These are phyloP conservation scores for Sinocyclocheilus grahami DNA, from an alignment of 2,113 vertebrate species.

Conservation along the genomic window DNA sequence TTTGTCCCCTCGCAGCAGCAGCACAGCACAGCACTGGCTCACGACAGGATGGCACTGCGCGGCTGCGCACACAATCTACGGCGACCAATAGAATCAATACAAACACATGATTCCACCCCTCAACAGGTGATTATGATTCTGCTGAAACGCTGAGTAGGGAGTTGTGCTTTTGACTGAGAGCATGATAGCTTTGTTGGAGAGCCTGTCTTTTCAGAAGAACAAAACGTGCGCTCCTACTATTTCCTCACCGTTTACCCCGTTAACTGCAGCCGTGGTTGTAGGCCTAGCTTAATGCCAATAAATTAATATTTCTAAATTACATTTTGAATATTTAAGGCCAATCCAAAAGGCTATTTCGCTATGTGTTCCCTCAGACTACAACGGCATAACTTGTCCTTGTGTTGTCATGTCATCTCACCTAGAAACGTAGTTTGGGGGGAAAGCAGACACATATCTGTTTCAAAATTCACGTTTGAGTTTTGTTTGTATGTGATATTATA, in stretches of 20 bases:
- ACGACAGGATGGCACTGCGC: neutral
- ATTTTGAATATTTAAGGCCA: neutral
- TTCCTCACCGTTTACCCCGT: neutral
- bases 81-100: neutral
- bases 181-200: neutral
- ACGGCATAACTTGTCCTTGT: neutral
- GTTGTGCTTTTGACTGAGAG: neutral
- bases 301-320: neutral
- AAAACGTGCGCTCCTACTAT: neutral
- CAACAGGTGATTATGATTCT: conserved; percentile 18
- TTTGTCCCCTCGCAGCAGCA: neutral
- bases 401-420: neutral
- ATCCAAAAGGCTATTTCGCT: neutral
- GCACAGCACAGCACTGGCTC: neutral
- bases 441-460: no score
- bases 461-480: neutral
- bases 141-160: neutral
- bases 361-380: neutral
- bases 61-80: neutral
- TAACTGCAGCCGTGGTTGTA: neutral
- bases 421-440: neutral
- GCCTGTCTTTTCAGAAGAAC: neutral
- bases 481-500: neutral
- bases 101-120: neutral
- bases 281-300: neutral